Evolutionary conservation across 2,888 invertebrate genomes (phyloP), one percentile per base, ranked within the genome.

Genomic region (Lasioglossum oenotherae): DNA sequence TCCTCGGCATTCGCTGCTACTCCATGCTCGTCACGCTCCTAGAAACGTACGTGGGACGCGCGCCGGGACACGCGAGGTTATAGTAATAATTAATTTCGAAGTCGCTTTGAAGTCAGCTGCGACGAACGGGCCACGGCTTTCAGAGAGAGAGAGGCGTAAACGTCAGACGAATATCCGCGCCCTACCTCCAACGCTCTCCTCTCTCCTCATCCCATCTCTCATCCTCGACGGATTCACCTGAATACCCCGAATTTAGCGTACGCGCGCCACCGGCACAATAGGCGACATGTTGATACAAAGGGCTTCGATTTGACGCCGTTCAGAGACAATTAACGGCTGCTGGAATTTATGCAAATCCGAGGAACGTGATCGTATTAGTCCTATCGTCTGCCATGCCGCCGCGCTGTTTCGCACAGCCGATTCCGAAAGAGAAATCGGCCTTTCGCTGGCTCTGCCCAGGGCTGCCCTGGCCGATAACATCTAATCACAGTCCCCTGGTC

Each of bases 1-100:
- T 79, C 76, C 60, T 57, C 74, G 35, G 23, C 23, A 77, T 69
- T 64, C 78, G 78, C 46, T 69, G 64, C 74, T 75, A 75, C 80
- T 67, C 81, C 74, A 82, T 82, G 80, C 84, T 81, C 85, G 90
- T 88, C 84, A 86, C 84, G 84, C 88, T 84, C 81, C 78, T 87
- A 81, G 76, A 88, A 83, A 84, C 88, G 86, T 86, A 89, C 87
- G 90, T 91, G 88, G 87, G 88, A 89, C 89, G 90, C 80, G 89
- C 89, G 90, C 80, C 87, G 83, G 44, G 79, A 87, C 81, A 91
- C 86, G 87, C 88, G 88, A 88, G 91, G 87, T 89, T 91, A 92
- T 90, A 88, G 92, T 90, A 94, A 94, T 94, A 93, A 94, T 93
- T 94, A 94, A 94, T 94, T 91, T 92, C 89, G 85, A 90, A 92